A percentile compares a stretch with the other conserved stretches of the same genome.
phyloP scores from a whole-genome alignment of 2,113 vertebrate genomes.

The Phaethornis superciliosus region DNA sequence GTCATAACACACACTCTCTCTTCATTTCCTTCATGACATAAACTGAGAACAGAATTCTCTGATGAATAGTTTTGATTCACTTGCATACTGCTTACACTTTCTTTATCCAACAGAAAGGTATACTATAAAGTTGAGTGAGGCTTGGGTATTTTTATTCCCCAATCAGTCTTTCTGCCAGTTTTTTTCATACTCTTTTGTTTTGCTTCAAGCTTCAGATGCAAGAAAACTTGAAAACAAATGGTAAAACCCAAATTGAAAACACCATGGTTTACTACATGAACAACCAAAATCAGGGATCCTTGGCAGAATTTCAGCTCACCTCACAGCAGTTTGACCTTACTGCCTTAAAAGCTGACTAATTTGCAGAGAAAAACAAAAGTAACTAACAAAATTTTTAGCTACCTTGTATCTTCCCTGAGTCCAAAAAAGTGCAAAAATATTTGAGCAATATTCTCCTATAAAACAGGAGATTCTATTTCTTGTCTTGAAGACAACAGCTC shows the following conservation, averaged over 20 bases:
- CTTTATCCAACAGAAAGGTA: constrained; percentile 46
- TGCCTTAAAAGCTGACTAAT: not conserved
- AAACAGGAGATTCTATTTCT: not conserved
- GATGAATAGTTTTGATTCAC: constrained; percentile 26
- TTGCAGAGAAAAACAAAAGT: not conserved
- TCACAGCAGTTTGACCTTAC: not conserved
- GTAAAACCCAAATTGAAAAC: not conserved
- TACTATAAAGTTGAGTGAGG: not conserved
- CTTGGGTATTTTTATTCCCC: constrained; percentile 43
- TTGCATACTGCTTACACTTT: constrained; percentile 14
- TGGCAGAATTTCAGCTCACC: not conserved
- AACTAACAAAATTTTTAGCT: not conserved
- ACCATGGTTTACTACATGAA: not conserved
- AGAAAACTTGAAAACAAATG: not conserved
- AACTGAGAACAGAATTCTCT: constrained; percentile 50
- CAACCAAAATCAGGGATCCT: not conserved
- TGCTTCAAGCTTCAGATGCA: not conserved
- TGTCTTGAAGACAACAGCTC: not conserved
- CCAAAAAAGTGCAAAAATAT: not conserved
- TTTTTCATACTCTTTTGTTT: not conserved
- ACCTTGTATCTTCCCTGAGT: not conserved
- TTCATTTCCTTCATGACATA: constrained; percentile 63
- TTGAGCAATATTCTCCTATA: not conserved
- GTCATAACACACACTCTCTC: constrained; percentile 69
- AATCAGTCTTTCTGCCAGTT: not conserved